Evolutionary conservation across 2,888 invertebrate species (phyloP).

Genomic region (Scotopteryx bipunctaria): DNA sequence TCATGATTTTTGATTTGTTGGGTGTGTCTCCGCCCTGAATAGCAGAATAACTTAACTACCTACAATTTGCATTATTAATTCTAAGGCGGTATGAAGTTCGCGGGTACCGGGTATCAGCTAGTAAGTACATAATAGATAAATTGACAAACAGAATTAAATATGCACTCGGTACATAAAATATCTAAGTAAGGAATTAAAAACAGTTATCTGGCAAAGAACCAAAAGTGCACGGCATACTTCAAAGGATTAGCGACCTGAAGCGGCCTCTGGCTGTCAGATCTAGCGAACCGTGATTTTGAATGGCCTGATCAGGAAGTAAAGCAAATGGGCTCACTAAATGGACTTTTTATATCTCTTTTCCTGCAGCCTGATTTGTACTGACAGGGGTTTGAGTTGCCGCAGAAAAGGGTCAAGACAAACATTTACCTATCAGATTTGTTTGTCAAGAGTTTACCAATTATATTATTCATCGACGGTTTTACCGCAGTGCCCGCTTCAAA

Average conservation of each 20-base stretch:
- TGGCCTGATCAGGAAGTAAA: constrained; percentile 14
- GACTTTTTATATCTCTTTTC: constrained; percentile 1
- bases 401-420: constrained; percentile 1
- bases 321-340: constrained; percentile 3
- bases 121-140: not conserved
- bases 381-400: constrained; percentile 14
- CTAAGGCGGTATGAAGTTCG: too few species aligned
- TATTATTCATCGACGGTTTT: not conserved
- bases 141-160: not conserved
- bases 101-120: too few species aligned
- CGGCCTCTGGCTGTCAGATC: constrained; percentile 21
- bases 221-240: constrained; percentile 24
- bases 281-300: constrained; percentile 17
- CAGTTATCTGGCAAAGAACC: constrained; percentile 28
- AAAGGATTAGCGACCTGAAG: constrained; percentile 24
- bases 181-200: constrained; percentile 18
- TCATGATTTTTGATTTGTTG: too few species aligned
- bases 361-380: constrained; percentile 10
- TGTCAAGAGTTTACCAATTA: not conserved
- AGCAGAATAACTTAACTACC: too few species aligned
- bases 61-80: too few species aligned
- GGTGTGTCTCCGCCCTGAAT: too few species aligned
- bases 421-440: constrained; percentile 1
- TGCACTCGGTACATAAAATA: too few species aligned
- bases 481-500: too few species aligned